Percentiles rank a stretch among this genome's conserved stretches.
Evolutionary conservation across 1,140 invertebrate species (phyloP).

Genomic region (Patella vulgata): DNA sequence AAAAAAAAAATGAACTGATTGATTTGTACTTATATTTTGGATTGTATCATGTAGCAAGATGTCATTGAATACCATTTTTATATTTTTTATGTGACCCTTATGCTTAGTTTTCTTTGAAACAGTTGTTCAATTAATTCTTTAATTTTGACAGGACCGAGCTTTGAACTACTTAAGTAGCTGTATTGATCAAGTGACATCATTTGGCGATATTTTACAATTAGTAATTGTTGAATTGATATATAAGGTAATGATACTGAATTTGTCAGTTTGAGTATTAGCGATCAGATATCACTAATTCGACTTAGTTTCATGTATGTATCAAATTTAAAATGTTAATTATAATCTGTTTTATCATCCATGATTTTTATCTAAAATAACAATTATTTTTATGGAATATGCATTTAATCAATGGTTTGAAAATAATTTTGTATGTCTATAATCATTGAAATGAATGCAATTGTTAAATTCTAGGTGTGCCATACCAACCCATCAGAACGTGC

Average conservation of each 20-base stretch:
- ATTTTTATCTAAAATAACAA: too few relatives aligned
- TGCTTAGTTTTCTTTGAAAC: background rate
- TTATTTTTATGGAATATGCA: too few relatives aligned
- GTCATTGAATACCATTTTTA: constrained; percentile 4
- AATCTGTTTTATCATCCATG: too few relatives aligned
- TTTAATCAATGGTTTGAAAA: too few relatives aligned
- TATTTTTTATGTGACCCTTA: background rate
- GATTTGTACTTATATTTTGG: too few relatives aligned
- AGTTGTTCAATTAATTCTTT: too few relatives aligned
- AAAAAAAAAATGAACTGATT: too few relatives aligned
- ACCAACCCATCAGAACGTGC: constrained; percentile 96
- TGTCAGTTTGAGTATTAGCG: background rate
- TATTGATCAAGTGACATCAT: constrained; percentile 85
- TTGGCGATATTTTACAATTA: constrained; percentile 97
- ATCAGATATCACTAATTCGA: constrained; percentile 3
- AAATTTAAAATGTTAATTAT: background rate
- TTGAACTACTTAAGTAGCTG: constrained; percentile 92
- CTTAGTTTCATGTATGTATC: constrained; percentile 8
- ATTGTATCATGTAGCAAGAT: too few relatives aligned
- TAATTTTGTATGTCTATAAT: too few relatives aligned
- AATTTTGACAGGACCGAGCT: constrained; percentile 91
- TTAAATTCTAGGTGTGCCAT: constrained; percentile 82
- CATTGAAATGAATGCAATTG: too few relatives aligned
- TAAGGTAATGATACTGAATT: constrained; percentile 78
- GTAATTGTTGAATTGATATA: constrained; percentile 99